Evolutionary conservation across 2,797 vertebrate species (phyloP).

Genomic region (Periophthalmus magnuspinnatus): DNA sequence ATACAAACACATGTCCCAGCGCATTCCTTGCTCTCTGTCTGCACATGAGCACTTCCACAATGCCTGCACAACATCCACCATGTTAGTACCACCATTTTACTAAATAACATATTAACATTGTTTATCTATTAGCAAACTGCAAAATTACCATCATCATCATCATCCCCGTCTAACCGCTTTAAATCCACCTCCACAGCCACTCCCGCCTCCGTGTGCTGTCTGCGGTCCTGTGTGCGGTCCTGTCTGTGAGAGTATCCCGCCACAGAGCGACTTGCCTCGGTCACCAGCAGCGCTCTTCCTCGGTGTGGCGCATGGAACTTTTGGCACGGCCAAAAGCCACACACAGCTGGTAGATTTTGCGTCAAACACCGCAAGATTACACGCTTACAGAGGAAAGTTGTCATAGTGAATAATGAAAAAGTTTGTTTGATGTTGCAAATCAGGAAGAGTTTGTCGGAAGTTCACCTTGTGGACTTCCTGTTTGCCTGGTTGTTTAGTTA

Average conservation of each 20-base stretch:
- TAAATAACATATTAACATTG: neutral
- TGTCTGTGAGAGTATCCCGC: constrained; percentile 1
- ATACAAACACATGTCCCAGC: constrained; percentile 87
- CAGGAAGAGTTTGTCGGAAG: constrained; percentile 32
- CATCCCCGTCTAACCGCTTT: constrained; percentile 59
- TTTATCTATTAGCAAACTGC: too few species aligned
- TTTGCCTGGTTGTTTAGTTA: neutral
- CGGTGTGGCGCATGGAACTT: neutral
- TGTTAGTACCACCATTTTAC: neutral
- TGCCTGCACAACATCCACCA: constrained; percentile 72
- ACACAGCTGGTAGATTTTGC: neutral
- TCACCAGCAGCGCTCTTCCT: neutral
- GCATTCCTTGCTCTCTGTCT: constrained; percentile 85
- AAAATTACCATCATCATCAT: constrained; percentile 70
- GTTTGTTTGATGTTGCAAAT: too few species aligned
- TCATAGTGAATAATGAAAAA: constrained; percentile 26
- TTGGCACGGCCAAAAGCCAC: neutral
- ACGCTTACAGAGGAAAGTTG: constrained; percentile 39
- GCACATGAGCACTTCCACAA: constrained; percentile 90
- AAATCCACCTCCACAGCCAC: constrained; percentile 65
- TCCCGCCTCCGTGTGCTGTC: constrained; percentile 37
- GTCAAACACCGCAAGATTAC: neutral
- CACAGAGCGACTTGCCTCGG: neutral
- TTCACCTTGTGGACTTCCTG: constrained; percentile 5
- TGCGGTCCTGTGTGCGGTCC: constrained; percentile 31